Percentiles rank a stretch among this genome's conserved stretches.
These are phyloP conservation scores for Vicugna pacos DNA, from an alignment of 2,113 vertebrate genomes.

Conservation along the genomic window DNA sequence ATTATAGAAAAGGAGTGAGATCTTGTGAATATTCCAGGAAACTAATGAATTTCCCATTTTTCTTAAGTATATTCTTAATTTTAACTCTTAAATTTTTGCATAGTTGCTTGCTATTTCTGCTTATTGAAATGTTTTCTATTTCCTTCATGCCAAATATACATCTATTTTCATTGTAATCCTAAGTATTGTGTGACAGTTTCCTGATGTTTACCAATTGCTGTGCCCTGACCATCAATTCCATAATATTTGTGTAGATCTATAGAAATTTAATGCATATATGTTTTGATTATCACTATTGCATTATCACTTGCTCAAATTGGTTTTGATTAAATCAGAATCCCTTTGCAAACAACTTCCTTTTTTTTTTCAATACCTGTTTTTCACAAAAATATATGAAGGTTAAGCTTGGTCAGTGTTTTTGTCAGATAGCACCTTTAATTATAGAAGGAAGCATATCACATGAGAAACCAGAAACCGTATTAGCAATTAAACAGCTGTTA, in stretches of 20 bases:
- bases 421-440: background rate
- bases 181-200: constrained; percentile 19
- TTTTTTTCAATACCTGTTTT: background rate
- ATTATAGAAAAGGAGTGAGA: background rate
- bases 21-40: constrained; percentile 37
- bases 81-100: background rate
- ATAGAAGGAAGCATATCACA: background rate
- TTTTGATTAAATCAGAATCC: background rate
- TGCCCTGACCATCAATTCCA: background rate
- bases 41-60: background rate
- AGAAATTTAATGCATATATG: background rate
- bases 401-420: background rate
- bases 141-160: background rate
- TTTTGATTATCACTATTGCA: constrained; percentile 5
- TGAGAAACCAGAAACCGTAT: background rate
- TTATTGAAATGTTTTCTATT: background rate
- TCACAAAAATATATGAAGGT: background rate
- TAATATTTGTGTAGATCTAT: background rate
- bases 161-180: background rate
- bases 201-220: background rate
- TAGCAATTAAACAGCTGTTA: background rate
- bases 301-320: background rate
- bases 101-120: background rate
- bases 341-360: background rate
- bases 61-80: background rate